Base-by-base conservation (phyloP, 2,113 vertebrate species). In the Paedocypris sp. region DNA sequence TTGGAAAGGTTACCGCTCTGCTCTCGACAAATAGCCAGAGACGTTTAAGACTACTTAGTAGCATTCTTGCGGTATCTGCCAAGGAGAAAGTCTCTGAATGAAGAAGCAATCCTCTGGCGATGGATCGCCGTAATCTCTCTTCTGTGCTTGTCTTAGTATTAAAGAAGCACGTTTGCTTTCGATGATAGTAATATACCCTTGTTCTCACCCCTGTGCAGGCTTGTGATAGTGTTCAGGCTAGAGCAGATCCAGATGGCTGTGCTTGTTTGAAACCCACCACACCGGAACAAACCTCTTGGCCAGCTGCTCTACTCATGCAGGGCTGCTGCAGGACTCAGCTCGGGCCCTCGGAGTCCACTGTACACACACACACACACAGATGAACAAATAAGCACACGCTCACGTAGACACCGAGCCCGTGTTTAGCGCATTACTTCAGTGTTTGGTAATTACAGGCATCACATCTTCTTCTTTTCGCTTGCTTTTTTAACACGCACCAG, bases 191-290 rank as follows among this genome's bases (percentile, higher is more conserved):
- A 58, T 69, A 58, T 57, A 32, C 57, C 35, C 62, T 56, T 56
- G 43, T 50, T 35, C 46, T 56, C 43, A 51, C 20, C 36, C 45
- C 50, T 48, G 39, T 57, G 51, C 56, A 50, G 62, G 49, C 31
- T n/a, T 60, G 53, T 59, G 68, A 50, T 62, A 61, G 31, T 61
- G 50, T 66, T 57, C 50, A 26, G 42, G 59, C 42, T 58, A 53
- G 67, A 65, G 50, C 39, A 66, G 48, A 36, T 70, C 68, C 68
- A 70, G 68, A 70, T 70, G 68, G 68, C 58, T 50, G 38, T 61
- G 51, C 68, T 70, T 70, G 62, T 70, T 70, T 64, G 54, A 70
- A 66, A 62, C 57, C 63, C 58, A 70, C 28, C 45, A 39, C 62
- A 70, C 62, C 68, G 62, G 65, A 64, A 62, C 62, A 65, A 70